Evolutionary conservation across 2,888 invertebrate genomes (phyloP).

Genomic region (Meghimatium bilineatum): DNA sequence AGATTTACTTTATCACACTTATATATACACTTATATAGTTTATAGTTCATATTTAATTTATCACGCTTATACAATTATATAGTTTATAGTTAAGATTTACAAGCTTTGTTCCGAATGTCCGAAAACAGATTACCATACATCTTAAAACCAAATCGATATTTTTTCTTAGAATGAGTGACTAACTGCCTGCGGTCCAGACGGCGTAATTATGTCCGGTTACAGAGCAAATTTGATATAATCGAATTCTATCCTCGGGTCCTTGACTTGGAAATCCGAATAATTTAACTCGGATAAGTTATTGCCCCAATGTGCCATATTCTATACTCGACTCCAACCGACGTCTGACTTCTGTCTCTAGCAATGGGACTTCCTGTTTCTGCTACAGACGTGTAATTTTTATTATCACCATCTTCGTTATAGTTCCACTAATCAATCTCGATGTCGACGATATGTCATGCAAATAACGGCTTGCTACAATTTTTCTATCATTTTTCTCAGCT

Average conservation of each 20-base stretch:
- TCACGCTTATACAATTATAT: background rate
- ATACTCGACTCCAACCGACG: background rate
- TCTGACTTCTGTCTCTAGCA: background rate
- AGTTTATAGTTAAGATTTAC: background rate
- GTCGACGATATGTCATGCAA: background rate
- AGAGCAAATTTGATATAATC: constrained; percentile 12
- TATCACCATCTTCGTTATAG: background rate
- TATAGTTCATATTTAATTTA: no score
- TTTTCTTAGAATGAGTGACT: background rate
- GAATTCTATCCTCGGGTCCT: background rate
- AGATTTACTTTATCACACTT: no score
- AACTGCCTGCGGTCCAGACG: constrained; percentile 4
- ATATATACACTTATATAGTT: no score
- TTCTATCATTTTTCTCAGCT: background rate
- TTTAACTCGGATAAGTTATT: background rate
- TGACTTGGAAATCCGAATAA: background rate
- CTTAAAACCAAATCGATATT: background rate
- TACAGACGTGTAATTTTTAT: background rate
- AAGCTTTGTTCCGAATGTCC: background rate
- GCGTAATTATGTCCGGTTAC: background rate
- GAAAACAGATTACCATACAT: background rate
- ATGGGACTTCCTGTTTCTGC: background rate
- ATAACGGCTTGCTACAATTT: background rate
- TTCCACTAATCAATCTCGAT: background rate
- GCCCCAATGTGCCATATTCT: background rate